These are phyloP conservation scores for Atrina japonica DNA, from an alignment of 2,888 invertebrate genomes.

Conservation along the genomic window DNA sequence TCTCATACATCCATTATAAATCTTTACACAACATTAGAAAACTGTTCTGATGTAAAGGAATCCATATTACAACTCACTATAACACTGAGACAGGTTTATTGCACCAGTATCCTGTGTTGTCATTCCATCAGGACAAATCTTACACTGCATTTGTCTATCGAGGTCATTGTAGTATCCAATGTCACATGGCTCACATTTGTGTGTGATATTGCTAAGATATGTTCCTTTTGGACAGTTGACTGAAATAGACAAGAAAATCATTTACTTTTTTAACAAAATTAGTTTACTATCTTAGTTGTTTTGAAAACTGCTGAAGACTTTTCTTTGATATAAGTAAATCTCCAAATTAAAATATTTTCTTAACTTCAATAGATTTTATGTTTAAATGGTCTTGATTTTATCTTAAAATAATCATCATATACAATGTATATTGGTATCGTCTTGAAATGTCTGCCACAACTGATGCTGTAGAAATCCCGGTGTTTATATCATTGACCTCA, in stretches of 20 bases:
- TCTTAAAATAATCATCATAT: too few relatives aligned
- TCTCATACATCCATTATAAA: too few relatives aligned
- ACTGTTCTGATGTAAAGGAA: too few relatives aligned
- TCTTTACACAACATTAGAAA: too few relatives aligned
- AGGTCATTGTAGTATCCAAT: conserved; percentile 69
- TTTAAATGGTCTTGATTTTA: too few relatives aligned
- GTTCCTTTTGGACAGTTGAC: conserved; percentile 74
- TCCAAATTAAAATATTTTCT: too few relatives aligned
- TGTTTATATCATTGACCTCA: too few relatives aligned
- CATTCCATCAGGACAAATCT: conserved; percentile 63
- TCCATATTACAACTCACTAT: conserved; percentile 56
- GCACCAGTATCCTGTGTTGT: conserved; percentile 61
- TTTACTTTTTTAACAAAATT: not conserved
- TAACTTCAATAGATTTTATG: too few relatives aligned
- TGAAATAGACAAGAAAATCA: conserved; percentile 45
- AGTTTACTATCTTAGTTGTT: not conserved
- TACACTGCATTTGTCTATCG: conserved; percentile 67
- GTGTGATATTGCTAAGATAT: conserved; percentile 52
- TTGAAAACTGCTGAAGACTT: not conserved
- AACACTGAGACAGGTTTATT: conserved; percentile 50
- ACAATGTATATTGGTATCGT: too few relatives aligned
- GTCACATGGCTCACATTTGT: conserved; percentile 68
- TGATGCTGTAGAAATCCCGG: too few relatives aligned
- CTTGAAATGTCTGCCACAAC: too few relatives aligned
- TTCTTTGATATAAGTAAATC: too few relatives aligned